These are phyloP conservation scores for Palythoa heliodiscus DNA, from an alignment of 92 coral and sea anemone genomes.

Conservation along the genomic window DNA sequence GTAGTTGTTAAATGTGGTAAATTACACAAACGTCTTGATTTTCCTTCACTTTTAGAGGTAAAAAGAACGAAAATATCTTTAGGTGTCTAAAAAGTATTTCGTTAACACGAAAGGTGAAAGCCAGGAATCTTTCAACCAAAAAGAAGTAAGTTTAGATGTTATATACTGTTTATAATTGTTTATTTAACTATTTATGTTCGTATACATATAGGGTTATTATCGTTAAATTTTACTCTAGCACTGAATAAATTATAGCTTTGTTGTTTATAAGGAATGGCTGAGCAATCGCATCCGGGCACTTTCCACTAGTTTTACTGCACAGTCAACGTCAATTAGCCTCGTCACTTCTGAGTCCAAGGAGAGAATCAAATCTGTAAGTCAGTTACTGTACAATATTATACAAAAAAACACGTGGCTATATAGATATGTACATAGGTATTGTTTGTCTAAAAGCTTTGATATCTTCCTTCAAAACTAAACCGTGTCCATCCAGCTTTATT, in stretches of 20 bases:
- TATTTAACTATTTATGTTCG: too few species aligned
- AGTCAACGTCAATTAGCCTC: conserved; percentile 89
- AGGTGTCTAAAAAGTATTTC: too few species aligned
- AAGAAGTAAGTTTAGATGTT: not conserved
- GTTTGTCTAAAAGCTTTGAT: not conserved
- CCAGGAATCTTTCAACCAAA: too few species aligned
- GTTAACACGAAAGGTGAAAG: too few species aligned
- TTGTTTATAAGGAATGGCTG: conserved; percentile 83
- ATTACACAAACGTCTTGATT: too few species aligned
- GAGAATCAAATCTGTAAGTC: conserved; percentile 90
- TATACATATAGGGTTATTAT: too few species aligned
- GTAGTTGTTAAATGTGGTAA: too few species aligned
- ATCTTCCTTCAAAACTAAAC: too few species aligned
- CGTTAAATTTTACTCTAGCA: not conserved
- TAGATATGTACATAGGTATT: not conserved
- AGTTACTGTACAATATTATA: not conserved
- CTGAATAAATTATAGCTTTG: not conserved
- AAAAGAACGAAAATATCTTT: too few species aligned
- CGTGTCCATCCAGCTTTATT: too few species aligned
- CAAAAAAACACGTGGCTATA: not conserved
- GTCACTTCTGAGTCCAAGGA: conserved; percentile 85
- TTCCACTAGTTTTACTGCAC: conserved; percentile 79
- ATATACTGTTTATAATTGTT: not conserved
- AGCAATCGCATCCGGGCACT: conserved; percentile 82
- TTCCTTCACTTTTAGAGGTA: too few species aligned